Conservation (phyloP, 1,140 invertebrate genomes). For the Caenorhabditis briggsae region DNA sequence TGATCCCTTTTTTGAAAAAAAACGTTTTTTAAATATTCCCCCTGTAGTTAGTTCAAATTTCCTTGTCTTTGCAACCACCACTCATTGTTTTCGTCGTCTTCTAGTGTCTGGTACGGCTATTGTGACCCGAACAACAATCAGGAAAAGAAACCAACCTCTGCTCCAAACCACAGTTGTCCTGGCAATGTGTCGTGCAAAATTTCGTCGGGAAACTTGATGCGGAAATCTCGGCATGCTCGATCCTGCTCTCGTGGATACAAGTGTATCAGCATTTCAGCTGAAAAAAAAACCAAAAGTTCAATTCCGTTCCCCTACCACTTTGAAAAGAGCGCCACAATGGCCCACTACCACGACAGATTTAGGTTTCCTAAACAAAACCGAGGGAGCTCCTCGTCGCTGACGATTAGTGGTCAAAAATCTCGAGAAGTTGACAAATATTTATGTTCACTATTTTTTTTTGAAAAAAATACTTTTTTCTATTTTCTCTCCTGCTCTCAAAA, state of each 20-base stretch:
- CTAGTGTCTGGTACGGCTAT: slow-evolving; percentile 24
- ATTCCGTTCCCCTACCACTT: background rate
- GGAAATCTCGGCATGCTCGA: slow-evolving; percentile 90
- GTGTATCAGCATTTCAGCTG: slow-evolving; percentile 88
- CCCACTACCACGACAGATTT: background rate
- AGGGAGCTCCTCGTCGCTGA: background rate
- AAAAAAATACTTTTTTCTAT: background rate
- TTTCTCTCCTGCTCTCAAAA: no score
- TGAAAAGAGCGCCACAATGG: background rate
- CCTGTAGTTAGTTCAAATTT: background rate
- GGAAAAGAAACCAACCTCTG: slow-evolving; percentile 81
- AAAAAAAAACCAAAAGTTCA: slow-evolving; percentile 78
- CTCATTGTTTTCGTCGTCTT: background rate
- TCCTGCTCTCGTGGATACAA: slow-evolving; percentile 82
- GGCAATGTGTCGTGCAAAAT: slow-evolving; percentile 96
- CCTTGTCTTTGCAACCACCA: no score
- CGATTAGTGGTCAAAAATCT: slow-evolving; percentile 48
- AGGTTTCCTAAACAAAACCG: background rate
- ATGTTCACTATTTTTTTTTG: background rate
- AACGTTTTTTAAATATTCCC: background rate
- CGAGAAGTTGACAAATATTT: slow-evolving; percentile 38
- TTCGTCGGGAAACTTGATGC: slow-evolving; percentile 99
- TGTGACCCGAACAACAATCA: background rate
- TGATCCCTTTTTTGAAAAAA: background rate
- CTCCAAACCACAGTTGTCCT: slow-evolving; percentile 99